Conservation (phyloP, 2,888 invertebrate genomes). For the Drosophila algonquin region DNA sequence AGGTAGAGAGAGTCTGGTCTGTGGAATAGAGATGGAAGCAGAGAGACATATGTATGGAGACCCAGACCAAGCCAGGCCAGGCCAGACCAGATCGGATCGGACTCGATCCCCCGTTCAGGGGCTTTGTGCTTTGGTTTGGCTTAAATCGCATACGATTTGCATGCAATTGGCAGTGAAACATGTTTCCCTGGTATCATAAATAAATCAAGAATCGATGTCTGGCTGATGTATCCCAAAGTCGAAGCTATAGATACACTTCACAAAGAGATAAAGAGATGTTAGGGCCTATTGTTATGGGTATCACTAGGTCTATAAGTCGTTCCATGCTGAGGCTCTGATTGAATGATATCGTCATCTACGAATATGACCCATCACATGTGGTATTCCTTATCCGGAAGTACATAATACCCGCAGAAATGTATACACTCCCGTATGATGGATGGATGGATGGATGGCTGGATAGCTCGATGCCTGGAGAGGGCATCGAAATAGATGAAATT, state of each 20-base stretch:
- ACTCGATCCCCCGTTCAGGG: background rate
- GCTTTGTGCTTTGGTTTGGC: conserved; percentile 43
- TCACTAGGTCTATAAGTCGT: no score
- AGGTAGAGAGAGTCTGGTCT: background rate
- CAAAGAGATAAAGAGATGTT: no score
- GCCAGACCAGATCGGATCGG: conserved; percentile 27
- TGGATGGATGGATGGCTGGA: background rate
- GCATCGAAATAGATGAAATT: conserved; percentile 72
- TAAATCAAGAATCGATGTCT: conserved; percentile 32
- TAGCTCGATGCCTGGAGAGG: conserved; percentile 10
- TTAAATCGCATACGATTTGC: conserved; percentile 72
- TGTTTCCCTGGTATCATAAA: conserved; percentile 46
- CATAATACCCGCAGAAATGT: background rate
- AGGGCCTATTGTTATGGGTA: no score
- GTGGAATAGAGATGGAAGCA: conserved; percentile 3
- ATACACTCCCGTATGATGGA: background rate
- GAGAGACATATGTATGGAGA: conserved; percentile 23
- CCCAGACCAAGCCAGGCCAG: background rate
- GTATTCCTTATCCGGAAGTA: background rate
- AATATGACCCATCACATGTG: background rate
- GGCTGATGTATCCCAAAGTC: background rate
- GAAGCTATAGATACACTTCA: conserved; percentile 2
- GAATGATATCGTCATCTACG: background rate
- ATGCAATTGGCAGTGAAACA: conserved; percentile 60
- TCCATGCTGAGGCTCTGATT: background rate